These are phyloP conservation scores for Ormyrus labotus DNA, from an alignment of 2,888 invertebrate species.

Conservation along the genomic window DNA sequence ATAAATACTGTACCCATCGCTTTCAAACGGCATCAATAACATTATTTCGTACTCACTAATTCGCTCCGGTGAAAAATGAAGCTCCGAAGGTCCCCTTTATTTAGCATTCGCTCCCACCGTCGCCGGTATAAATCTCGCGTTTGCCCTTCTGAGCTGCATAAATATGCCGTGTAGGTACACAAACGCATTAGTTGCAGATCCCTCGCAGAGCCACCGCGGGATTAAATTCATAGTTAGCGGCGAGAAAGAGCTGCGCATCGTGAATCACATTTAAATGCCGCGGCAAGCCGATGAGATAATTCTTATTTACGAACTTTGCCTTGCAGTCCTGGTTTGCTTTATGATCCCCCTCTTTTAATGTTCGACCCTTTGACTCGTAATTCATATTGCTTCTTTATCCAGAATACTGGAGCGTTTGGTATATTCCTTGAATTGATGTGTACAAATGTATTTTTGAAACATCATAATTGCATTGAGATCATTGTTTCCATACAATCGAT, in stretches of 20 bases:
- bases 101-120: no score
- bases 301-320: background rate
- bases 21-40: no score
- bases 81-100: no score
- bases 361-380: background rate
- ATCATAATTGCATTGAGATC: no score
- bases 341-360: background rate
- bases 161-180: constrained; percentile 2
- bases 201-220: background rate
- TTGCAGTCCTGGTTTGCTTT: background rate
- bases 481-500: no score
- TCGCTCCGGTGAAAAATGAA: no score
- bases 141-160: background rate
- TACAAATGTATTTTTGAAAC: no score
- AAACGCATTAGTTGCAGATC: constrained; percentile 11
- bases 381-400: background rate
- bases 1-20: no score
- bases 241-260: background rate
- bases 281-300: background rate
- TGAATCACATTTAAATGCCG: no score
- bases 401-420: no score
- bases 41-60: no score
- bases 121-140: background rate
- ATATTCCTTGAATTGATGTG: no score
- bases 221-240: background rate